Conservation (phyloP, 2,888 invertebrate species). For the Lochmaea capreae region DNA sequence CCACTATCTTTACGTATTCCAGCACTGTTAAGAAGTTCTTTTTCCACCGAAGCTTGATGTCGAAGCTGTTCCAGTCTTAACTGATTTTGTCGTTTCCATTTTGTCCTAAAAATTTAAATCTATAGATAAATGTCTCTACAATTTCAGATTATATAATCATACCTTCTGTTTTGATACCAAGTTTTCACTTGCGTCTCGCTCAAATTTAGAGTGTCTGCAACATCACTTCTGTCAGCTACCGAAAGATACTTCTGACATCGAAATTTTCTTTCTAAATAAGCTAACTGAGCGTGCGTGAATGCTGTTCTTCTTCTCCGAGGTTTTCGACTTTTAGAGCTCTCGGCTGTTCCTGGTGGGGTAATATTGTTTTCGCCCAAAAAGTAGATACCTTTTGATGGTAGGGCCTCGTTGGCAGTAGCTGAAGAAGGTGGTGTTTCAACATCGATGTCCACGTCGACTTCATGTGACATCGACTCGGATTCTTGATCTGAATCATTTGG, state of each 20-base stretch:
- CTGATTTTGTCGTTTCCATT: constrained; percentile 92
- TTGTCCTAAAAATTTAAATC: constrained; percentile 73
- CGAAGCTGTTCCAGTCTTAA: constrained; percentile 85
- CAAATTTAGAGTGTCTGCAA: constrained; percentile 88
- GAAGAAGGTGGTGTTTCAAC: constrained; percentile 24
- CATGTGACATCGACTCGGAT: constrained; percentile 5
- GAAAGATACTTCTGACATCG: constrained; percentile 94
- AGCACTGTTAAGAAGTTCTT: constrained; percentile 69
- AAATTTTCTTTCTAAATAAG: constrained; percentile 92
- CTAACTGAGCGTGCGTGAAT: constrained; percentile 93
- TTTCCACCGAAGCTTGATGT: constrained; percentile 84
- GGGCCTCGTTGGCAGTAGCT: constrained; percentile 33
- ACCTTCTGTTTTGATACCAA: constrained; percentile 94
- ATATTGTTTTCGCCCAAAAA: constrained; percentile 48
- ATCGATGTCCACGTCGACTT: constrained; percentile 20
- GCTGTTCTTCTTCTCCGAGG: constrained; percentile 88
- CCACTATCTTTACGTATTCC: constrained; percentile 52
- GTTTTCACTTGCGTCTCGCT: constrained; percentile 97
- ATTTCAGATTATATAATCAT: constrained; percentile 40
- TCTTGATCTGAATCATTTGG: constrained; percentile 27
- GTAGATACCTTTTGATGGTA: constrained; percentile 10
- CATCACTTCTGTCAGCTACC: constrained; percentile 92
- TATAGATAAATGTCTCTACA: not conserved
- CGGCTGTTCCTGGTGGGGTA: constrained; percentile 47
- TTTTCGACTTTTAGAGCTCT: constrained; percentile 73